Base-by-base conservation (phyloP, 2,888 invertebrate species). In the Cremastobaeus sp. region DNA sequence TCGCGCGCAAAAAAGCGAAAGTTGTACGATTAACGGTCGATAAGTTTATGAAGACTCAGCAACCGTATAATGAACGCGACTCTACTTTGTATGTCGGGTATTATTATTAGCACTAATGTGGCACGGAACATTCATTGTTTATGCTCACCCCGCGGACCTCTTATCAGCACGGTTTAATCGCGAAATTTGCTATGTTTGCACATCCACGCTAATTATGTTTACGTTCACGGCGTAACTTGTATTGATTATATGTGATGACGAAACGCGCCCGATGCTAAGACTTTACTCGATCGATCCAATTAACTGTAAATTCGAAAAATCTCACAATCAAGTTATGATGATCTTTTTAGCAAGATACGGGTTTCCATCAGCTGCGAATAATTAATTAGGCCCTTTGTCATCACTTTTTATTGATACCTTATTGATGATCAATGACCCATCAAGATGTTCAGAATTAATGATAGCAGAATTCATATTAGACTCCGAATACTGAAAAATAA, bases 151-250 rank as follows among this genome's bases (percentile, higher is more conserved):
- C 50, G 52, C 60, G 57, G 34, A 70, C 70, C 70, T 66, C 54
- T 74, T 74, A 74, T 74, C 74, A 35, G 9, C 43, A 15, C 43
- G 55, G 30, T 41, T 60, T 54, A 70, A 70, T 74, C 74, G 50
- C 62, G 32, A 74, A 74, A 70, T 74, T 69, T 70, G 70, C 74
- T 57, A 70, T 70, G 70, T 74, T 74, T 74, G 74, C 65, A 74
- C 65, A 74, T 70, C 34, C 35, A 32, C 62, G 66, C 74, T 74
- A 74, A 74, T 74, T 74, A 74, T 70, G 74, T 74, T 65, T 74
- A 65, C 75, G 47, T 62, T 72, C 75, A 47, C 70, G 73, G 37
- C 70, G 50, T 25, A 54, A 25, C 54, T 65, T 59, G 55, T 54
- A 71, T 66, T 68, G 70, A 77, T 69, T 72, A 48, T 35, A 30